Percentiles rank a stretch among this genome's conserved stretches.
These are phyloP conservation scores for Dicerorhinus sumatrensis DNA, from an alignment of 2,113 vertebrate species.

Conservation along the genomic window DNA sequence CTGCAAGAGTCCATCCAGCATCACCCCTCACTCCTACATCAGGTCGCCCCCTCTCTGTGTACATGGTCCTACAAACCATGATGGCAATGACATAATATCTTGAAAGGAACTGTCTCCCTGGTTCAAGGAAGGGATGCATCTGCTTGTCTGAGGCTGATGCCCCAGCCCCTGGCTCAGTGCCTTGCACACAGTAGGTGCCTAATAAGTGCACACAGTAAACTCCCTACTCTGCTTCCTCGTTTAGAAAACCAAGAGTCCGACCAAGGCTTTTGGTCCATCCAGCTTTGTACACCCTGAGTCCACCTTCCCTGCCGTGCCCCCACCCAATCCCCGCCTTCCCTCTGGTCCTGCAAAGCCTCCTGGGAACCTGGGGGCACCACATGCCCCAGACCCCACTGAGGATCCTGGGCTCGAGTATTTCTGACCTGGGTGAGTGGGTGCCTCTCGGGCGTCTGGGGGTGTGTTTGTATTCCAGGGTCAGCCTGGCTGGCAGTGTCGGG, in stretches of 20 bases:
- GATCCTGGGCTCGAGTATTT: not conserved
- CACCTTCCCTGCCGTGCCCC: not conserved
- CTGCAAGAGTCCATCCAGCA: not conserved
- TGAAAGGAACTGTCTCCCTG: not conserved
- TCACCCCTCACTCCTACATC: not conserved
- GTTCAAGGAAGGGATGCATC: not conserved
- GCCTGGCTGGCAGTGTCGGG: not conserved
- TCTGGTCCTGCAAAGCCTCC: not conserved
- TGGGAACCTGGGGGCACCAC: not conserved
- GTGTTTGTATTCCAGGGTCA: not conserved
- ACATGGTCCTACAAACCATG: accelerated
- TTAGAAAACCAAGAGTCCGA: not conserved
- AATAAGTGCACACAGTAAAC: not conserved
- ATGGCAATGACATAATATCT: not conserved
- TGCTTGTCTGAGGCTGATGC: not conserved
- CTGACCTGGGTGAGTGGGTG: not conserved
- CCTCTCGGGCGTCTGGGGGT: not conserved
- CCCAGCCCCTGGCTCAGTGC: not conserved
- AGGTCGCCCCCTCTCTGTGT: not conserved
- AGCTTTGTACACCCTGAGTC: not conserved
- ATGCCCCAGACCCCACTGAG: not conserved
- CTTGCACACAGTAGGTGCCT: not conserved
- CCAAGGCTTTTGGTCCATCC: not conserved
- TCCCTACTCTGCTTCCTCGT: not conserved
- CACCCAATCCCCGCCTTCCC: accelerated